phyloP scores from a whole-genome alignment of 1,140 invertebrate species.

The Pinna nobilis region DNA sequence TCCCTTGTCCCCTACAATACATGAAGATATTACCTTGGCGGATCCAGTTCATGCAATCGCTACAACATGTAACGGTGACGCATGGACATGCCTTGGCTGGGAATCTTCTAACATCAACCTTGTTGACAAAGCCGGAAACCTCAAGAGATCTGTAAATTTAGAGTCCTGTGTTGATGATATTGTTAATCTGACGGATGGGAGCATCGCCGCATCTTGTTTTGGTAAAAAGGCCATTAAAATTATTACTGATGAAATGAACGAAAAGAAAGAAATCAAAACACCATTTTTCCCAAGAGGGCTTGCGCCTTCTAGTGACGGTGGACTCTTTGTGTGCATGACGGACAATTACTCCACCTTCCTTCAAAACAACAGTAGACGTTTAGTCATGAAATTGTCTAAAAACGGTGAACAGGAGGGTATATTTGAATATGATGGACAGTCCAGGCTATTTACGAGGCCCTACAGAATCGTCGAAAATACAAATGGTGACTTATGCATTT shows the following conservation, averaged over 20 bases:
- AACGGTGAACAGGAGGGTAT: constrained; percentile 8
- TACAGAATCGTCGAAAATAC: constrained; percentile 38
- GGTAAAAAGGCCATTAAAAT: constrained; percentile 17
- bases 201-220: constrained; percentile 20
- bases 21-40: constrained; percentile 20
- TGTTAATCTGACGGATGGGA: not conserved
- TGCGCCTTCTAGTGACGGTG: constrained; percentile 4
- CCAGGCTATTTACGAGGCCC: constrained; percentile 33
- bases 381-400: constrained; percentile 23
- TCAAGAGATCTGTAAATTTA: constrained; percentile 12
- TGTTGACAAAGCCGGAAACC: constrained; percentile 19
- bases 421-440: constrained; percentile 28
- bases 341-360: constrained; percentile 34
- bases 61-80: not conserved
- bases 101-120: constrained; percentile 16
- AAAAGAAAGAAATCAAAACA: not conserved
- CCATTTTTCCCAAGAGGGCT: constrained; percentile 30
- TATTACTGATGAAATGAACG: not conserved
- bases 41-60: constrained; percentile 35
- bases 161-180: constrained; percentile 31
- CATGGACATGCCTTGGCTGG: constrained; percentile 28
- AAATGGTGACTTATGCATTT: constrained; percentile 41
- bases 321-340: constrained; percentile 34
- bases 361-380: constrained; percentile 25
- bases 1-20: not conserved